These are phyloP conservation scores for Hydriomena furcata DNA, from an alignment of 2,888 invertebrate species.

Conservation along the genomic window DNA sequence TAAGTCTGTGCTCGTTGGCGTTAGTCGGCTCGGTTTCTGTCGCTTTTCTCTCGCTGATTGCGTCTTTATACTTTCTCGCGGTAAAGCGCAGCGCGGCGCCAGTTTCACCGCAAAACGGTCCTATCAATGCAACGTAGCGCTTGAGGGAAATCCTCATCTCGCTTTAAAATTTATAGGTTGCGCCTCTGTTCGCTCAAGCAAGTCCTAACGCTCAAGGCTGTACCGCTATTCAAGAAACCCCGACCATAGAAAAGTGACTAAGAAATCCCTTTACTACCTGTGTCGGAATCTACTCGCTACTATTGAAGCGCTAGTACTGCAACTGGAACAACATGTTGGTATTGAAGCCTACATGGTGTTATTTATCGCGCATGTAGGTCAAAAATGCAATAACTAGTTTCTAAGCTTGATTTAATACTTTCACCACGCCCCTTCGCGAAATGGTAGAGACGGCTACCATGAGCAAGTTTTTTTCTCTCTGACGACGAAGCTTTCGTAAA, in stretches of 20 bases:
- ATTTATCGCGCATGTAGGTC: constrained; percentile 35
- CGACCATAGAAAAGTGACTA: constrained; percentile 16
- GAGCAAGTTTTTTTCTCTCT: constrained; percentile 57
- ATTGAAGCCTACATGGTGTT: constrained; percentile 23
- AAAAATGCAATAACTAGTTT: constrained; percentile 52
- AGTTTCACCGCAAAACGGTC: constrained; percentile 56
- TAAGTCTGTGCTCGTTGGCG: constrained; percentile 48
- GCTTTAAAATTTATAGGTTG: constrained; percentile 30
- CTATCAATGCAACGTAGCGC: constrained; percentile 51
- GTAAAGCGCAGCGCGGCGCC: constrained; percentile 46
- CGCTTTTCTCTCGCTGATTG: constrained; percentile 77
- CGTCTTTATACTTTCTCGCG: constrained; percentile 76
- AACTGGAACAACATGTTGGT: constrained; percentile 19
- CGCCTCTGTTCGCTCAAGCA: constrained; percentile 23
- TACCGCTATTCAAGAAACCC: constrained; percentile 16
- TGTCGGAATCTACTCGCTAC: neutral
- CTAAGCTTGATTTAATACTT: constrained; percentile 59
- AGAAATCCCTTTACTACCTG: constrained; percentile 2
- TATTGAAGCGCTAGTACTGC: constrained; percentile 5
- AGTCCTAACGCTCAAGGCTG: constrained; percentile 14
- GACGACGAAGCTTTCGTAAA: constrained; percentile 41
- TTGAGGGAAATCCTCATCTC: constrained; percentile 47
- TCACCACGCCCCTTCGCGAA: constrained; percentile 58
- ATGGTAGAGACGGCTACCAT: constrained; percentile 50
- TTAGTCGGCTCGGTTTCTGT: constrained; percentile 48